These are phyloP conservation scores for Ephialtes manifestator DNA, from an alignment of 2,888 invertebrate species.

Conservation along the genomic window DNA sequence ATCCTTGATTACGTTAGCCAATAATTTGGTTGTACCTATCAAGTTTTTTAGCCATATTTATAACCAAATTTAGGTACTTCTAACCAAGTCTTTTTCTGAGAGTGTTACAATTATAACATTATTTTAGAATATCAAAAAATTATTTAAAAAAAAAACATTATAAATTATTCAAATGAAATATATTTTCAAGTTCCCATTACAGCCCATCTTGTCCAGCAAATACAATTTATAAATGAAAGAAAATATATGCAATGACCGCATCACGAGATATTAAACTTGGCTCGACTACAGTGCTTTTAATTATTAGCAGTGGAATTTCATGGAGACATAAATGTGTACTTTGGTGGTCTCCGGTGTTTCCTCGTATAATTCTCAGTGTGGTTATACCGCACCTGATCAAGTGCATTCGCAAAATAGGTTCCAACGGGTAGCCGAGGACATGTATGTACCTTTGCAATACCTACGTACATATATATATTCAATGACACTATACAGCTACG, in stretches of 20 bases:
- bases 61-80: no score
- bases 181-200: no score
- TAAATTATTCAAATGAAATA: no score
- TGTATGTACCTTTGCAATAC: conserved; percentile 19
- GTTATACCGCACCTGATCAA: conserved; percentile 5
- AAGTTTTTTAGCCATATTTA: no score
- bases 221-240: background rate
- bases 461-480: background rate
- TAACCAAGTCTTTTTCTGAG: no score
- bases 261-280: background rate
- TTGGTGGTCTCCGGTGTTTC: background rate
- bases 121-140: no score
- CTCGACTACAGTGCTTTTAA: background rate
- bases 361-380: conserved; percentile 1
- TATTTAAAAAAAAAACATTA: no score
- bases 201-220: no score
- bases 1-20: no score
- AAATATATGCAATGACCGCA: background rate
- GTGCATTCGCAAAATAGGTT: conserved; percentile 22
- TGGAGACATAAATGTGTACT: background rate
- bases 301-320: conserved; percentile 7
- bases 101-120: no score
- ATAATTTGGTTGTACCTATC: no score
- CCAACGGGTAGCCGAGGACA: background rate
- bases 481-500: conserved; percentile 7